These are phyloP conservation scores for Cerastis leucographa DNA, from an alignment of 2,888 invertebrate species.

Conservation along the genomic window DNA sequence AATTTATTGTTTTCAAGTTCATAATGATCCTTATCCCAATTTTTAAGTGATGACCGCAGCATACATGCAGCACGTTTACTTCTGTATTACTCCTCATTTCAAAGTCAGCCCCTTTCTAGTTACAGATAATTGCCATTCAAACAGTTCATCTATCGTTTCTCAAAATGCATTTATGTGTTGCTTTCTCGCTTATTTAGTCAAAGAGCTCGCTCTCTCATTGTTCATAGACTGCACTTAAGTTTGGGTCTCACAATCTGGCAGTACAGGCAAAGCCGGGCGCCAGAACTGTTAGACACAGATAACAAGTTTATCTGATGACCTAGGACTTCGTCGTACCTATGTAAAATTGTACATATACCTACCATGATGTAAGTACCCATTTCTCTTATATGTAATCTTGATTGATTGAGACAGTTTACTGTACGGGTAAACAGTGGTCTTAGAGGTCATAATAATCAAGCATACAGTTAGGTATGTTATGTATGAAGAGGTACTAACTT, in stretches of 20 bases:
- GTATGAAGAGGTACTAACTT: slow-evolving; percentile 2
- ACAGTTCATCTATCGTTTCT: not conserved
- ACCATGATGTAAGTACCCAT: slow-evolving; percentile 4
- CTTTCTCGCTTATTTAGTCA: not conserved
- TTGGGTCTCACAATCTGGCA: not conserved
- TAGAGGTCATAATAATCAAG: slow-evolving; percentile 41
- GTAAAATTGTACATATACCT: too few relatives aligned
- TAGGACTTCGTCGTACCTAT: not conserved
- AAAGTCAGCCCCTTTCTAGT: not conserved
- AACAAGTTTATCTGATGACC: slow-evolving; percentile 12
- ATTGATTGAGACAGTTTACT: slow-evolving; percentile 21
- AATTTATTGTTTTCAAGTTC: not conserved
- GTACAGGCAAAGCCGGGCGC: not conserved
- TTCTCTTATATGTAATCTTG: slow-evolving; percentile 32
- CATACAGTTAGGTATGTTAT: not conserved
- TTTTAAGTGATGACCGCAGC: not conserved
- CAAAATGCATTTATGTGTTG: not conserved
- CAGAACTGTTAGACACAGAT: not conserved
- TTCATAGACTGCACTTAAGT: not conserved
- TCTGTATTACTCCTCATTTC: not conserved
- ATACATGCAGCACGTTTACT: not conserved
- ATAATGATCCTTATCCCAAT: not conserved
- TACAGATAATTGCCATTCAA: not conserved
- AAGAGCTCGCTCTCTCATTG: not conserved
- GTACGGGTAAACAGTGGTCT: slow-evolving; percentile 1